Evolutionary conservation across 2,888 invertebrate species (phyloP).

Genomic region (Orchesellides sinensis): DNA sequence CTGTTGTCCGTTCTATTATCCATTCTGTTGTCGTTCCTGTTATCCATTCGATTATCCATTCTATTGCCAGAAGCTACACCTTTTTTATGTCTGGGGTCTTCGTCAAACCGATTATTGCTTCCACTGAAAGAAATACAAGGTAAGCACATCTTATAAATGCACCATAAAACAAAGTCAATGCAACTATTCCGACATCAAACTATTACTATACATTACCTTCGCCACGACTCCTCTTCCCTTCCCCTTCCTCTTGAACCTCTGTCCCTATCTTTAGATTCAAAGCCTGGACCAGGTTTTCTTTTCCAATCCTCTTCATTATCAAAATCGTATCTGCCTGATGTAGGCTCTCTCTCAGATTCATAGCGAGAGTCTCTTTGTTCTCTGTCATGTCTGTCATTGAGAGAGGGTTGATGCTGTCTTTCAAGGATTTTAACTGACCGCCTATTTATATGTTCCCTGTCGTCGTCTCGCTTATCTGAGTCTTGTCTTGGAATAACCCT

Average conservation of each 20-base stretch:
- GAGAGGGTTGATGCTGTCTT: conserved; percentile 38
- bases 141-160: neutral
- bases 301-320: conserved; percentile 50
- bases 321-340: conserved; percentile 33
- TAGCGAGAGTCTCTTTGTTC: conserved; percentile 26
- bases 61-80: conserved; percentile 19
- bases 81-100: conserved; percentile 67
- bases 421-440: conserved; percentile 50
- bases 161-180: neutral
- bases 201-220: conserved; percentile 51
- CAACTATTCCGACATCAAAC: neutral
- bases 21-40: too few species aligned
- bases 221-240: conserved; percentile 69
- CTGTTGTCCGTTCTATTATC: too few species aligned
- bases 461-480: conserved; percentile 10
- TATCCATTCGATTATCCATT: too few species aligned
- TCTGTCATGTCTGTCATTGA: conserved; percentile 27
- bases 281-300: conserved; percentile 28
- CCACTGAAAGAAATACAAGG: conserved; percentile 20
- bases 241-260: conserved; percentile 46
- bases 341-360: conserved; percentile 30
- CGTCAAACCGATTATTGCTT: conserved; percentile 64
- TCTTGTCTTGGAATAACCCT: conserved; percentile 38
- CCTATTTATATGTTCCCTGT: neutral
- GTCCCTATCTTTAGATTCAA: conserved; percentile 49